Evolutionary conservation across 2,113 vertebrate species (phyloP), one percentile per base, ranked within the genome.

Genomic region (Herpetotheres cachinnans): DNA sequence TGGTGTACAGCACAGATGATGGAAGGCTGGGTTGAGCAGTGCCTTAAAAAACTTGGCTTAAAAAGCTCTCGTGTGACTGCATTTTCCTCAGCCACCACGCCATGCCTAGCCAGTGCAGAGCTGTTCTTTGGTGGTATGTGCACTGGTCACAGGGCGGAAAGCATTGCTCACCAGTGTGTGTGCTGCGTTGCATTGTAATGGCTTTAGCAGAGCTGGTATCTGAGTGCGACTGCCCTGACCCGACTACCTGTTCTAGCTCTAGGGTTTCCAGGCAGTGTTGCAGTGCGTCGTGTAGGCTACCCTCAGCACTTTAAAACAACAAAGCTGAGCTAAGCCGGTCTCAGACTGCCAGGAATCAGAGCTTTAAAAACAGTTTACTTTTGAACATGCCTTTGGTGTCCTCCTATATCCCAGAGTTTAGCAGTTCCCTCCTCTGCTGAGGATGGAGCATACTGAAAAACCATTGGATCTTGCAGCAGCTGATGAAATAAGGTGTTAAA

Each of bases 111-210:
- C 7, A 82, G 56, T 3, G 5, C 7, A 16, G 71, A 76, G 80
- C 46, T 56, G 17, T 6, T 74, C 32, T 30, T 21, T 61, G 46
- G 46, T 54, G 47, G 27, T 13, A 11, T 16, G 47, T 3, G 3
- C 7, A 1, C 30, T 61, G 72, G 24, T 67, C 40, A 52, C 27
- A 26, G 82, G 50, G 16, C 20, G 44, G 52, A 42, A 8, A 77
- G 56, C 10, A n/a, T 67, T 71, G 44, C 8, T 16, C 2, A 2
- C 9, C 3, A 9, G 65, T 0, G 1, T 14, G 4, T 20, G 61
- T 38, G 67, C 34, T 62, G 52, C 26, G 14, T 18, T 12, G 6
- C 8, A 2, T 3, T 50, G 50, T 5, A 10, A 44, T 19, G 73
- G 69, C 42, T 67, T 66, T 11, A 69, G 40, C 46, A 74, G 62